Evolutionary conservation across 2,113 vertebrate genomes (phyloP).

Genomic region (Apistogramma diplotaenia): DNA sequence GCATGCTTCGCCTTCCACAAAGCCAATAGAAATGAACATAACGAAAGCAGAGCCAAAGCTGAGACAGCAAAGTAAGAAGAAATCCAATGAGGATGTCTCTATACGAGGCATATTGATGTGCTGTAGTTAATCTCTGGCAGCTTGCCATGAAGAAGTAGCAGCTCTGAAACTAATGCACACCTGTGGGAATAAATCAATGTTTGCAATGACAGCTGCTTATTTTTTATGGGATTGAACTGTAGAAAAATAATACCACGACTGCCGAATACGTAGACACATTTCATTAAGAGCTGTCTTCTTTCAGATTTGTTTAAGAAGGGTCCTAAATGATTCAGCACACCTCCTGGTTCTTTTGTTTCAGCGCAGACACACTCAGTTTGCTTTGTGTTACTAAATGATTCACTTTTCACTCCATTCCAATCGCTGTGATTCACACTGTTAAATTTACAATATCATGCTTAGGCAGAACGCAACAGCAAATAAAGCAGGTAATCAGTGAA

Average conservation of each 20-base stretch:
- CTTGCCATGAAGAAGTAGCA: constrained; percentile 23
- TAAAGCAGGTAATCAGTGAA: neutral
- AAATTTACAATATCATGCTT: neutral
- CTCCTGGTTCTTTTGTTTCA: neutral
- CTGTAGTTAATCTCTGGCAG: constrained; percentile 59
- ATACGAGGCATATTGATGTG: constrained; percentile 54
- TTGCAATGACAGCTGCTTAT: constrained; percentile 33
- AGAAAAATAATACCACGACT: constrained; percentile 22
- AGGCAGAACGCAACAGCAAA: neutral
- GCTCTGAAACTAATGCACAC: constrained; percentile 53
- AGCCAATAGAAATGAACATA: constrained; percentile 26
- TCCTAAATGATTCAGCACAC: constrained; percentile 10
- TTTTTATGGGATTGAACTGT: constrained; percentile 32
- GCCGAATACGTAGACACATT: constrained; percentile 11
- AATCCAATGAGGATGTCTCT: constrained; percentile 44
- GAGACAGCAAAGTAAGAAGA: constrained; percentile 41
- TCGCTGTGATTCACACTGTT: neutral
- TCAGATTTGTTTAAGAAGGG: constrained; percentile 7
- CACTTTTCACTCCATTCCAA: neutral
- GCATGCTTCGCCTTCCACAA: constrained; percentile 23
- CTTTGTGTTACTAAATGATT: constrained; percentile 2
- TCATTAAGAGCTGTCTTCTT: constrained; percentile 25
- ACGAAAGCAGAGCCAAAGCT: constrained; percentile 30
- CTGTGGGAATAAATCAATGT: constrained; percentile 62
- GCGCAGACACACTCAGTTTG: neutral